Conservation (phyloP, 2,113 vertebrate genomes). For the Python bivittatus region DNA sequence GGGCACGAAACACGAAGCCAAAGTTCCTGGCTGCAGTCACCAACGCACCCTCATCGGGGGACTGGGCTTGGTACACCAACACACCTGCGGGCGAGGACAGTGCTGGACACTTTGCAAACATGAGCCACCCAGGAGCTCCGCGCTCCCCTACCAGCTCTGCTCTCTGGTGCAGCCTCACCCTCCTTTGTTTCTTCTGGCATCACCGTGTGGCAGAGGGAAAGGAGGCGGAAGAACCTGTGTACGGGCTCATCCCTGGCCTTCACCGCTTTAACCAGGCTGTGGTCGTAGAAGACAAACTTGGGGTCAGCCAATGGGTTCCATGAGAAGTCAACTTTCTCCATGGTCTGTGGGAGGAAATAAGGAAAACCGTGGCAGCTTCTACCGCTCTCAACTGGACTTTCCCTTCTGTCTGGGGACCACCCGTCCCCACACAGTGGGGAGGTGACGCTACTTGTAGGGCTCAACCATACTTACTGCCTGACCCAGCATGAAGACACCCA, state of each 20-base stretch:
- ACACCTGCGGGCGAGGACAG: slow-evolving; percentile 71
- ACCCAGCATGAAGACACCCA: not conserved
- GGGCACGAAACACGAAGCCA: slow-evolving; percentile 90
- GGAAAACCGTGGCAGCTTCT: not conserved
- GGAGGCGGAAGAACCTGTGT: slow-evolving; percentile 86
- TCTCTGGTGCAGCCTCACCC: slow-evolving; percentile 73
- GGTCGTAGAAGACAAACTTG: slow-evolving; percentile 90
- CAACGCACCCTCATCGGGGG: slow-evolving; percentile 94
- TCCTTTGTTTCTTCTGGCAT: slow-evolving; percentile 90
- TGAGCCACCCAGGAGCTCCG: not conserved
- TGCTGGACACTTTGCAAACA: not conserved
- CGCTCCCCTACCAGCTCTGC: not conserved
- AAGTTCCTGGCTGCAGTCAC: slow-evolving; percentile 95
- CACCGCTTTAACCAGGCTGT: slow-evolving; percentile 82
- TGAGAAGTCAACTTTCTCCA: slow-evolving; percentile 84
- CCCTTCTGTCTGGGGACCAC: not conserved
- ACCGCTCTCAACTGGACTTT: not conserved
- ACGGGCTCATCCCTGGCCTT: slow-evolving; percentile 69
- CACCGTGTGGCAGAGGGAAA: slow-evolving; percentile 93
- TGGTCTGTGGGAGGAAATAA: slow-evolving; percentile 73
- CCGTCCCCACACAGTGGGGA: not conserved
- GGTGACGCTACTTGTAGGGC: not conserved
- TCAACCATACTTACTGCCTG: not conserved
- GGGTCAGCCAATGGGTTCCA: slow-evolving; percentile 87
- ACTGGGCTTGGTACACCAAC: slow-evolving; percentile 92